Base-by-base conservation (phyloP, 2,113 vertebrate genomes). In the Phalacrocorax pelagicus region DNA sequence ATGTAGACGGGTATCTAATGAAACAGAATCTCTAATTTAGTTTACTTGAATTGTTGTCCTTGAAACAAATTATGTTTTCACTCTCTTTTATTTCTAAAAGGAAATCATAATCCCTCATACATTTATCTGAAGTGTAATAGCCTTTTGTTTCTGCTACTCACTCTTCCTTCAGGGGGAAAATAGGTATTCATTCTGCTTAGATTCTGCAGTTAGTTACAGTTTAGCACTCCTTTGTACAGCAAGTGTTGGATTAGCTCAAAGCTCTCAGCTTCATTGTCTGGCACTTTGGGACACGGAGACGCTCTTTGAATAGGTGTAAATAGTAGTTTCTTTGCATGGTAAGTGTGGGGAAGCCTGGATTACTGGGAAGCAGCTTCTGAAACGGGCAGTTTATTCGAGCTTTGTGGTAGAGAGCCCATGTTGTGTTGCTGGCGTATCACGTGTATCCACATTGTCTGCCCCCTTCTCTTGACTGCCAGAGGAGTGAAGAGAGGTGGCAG, bases 21-120 rank as follows among this genome's bases (percentile, higher is more conserved):
- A 86, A 93, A 71, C 21, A 59, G 55, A 75, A 52, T 78, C 49
- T 93, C 78, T 70, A 22, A 70, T 88, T 96, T 95, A 92, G n/a
- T 34, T 81, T 59, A 55, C 84, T 92, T 73, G 66, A 92, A 72
- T 61, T 69, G 29, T n/a, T 88, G 49, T 65, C 65, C 23, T 79
- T 88, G 40, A 88, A 69, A 97, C 29, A 89, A 91, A 55, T 97
- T 26, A 77, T 27, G 49, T 66, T 87, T 91, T 90, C 21, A 9
- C 10, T 81, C 15, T 74, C 29, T 10, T 94, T 91, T 49, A 49
- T 55, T 67, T 95, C 61, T 93, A 13, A 77, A 93, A 91, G 36
- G 38, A 90, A 93, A 84, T 66, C 0, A 1, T 82, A 84, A 77
- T 81, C 49, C 52, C 51, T 79, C 8, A 1, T 93, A 79, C 63